Evolutionary conservation across 2,113 vertebrate genomes (phyloP).

Genomic region (Ictalurus punctatus): DNA sequence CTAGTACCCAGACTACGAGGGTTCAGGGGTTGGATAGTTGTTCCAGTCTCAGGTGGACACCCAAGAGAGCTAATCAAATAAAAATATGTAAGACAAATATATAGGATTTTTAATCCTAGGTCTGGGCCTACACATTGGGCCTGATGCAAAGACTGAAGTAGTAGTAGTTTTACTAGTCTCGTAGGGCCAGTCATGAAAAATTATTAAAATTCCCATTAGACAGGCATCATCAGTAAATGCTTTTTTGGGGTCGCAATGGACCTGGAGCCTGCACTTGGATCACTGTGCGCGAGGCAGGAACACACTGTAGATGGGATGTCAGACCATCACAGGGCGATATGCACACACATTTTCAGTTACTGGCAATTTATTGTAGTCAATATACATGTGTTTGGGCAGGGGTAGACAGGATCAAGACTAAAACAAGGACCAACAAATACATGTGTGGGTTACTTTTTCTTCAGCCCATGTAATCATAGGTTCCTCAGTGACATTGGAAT

Average conservation of each 20-base stretch:
- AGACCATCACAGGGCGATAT: neutral
- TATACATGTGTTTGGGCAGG: neutral
- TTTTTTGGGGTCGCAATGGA: neutral
- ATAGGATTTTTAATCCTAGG: neutral
- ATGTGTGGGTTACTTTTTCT: neutral
- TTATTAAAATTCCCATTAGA: too few species aligned
- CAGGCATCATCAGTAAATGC: neutral
- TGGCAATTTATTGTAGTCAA: neutral
- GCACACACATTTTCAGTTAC: neutral
- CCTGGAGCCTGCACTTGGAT: neutral
- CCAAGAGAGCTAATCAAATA: neutral
- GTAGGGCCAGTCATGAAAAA: too few species aligned
- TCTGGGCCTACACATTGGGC: neutral
- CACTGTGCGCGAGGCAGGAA: neutral
- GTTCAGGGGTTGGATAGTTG: neutral
- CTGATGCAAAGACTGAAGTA: neutral
- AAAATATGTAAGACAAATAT: neutral
- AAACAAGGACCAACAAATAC: neutral
- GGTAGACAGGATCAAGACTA: neutral
- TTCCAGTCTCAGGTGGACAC: neutral
- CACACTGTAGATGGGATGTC: neutral
- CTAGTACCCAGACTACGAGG: neutral
- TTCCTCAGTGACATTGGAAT: neutral
- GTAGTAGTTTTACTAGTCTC: neutral
- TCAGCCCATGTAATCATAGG: neutral